Evolutionary conservation across 2,797 vertebrate genomes (phyloP), one percentile per base, ranked within the genome.

Genomic region (Platalea minor): DNA sequence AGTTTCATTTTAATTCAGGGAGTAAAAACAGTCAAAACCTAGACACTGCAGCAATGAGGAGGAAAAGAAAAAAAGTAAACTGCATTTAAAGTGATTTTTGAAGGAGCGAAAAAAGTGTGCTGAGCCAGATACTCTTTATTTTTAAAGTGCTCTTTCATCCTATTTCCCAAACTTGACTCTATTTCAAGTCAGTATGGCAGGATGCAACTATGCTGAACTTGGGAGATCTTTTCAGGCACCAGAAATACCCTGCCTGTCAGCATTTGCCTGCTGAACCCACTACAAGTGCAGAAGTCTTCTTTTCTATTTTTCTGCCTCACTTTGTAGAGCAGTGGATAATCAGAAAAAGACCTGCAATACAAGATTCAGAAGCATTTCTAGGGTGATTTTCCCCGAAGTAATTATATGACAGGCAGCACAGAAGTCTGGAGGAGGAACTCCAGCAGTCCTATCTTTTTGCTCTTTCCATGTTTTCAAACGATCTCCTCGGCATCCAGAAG

Each of bases 31-130:
- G 21, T 51, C 56, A 7, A 69, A 86, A 78, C 26, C 43, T 19
- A 19, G 17, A 65, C 35, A 59, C 15, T 35, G 23, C 16, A 77
- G 48, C 29, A 67, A 12, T 0, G 24, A 3, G 26, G 7, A 33
- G 33, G 10, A 33, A 24, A 57, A 1, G 9, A 19, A n/a, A 6
- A 10, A 48, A 19, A 50, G 5, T 28, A 48, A 94, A 41, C 20
- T 41, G 33, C 18, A 29, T n/a, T 57, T 70, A 5, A 69, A 91
- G 28, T 21, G 6, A 48, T 60, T 88, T 85, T n/a, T 93, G 59
- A 77, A 54, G 29, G n/a, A 82, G 43, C 0, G 0, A 13, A 37
- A 28, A 20, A 60, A 37, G 13, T 1, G 8, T 10, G 14, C 51
- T 54, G 45, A 94, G 63, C 15, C 50, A 85, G 33, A 59, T 10